Evolutionary conservation across 2,113 vertebrate genomes (phyloP).

Genomic region (Hoplias malabaricus): DNA sequence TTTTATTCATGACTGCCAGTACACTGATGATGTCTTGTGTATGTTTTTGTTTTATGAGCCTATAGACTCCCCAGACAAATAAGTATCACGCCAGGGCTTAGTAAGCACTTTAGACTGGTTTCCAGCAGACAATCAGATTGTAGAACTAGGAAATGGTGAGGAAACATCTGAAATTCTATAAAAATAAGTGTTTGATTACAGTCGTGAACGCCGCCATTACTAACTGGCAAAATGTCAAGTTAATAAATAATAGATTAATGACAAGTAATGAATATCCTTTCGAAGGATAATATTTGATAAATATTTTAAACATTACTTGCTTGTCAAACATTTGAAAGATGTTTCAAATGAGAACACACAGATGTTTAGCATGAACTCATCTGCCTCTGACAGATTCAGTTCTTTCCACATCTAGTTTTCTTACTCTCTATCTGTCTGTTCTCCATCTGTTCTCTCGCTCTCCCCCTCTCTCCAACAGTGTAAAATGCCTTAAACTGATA

Average conservation of each 20-base stretch:
- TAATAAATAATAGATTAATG: background rate
- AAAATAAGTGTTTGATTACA: no score
- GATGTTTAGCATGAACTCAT: constrained; percentile 27
- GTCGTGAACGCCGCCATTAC: no score
- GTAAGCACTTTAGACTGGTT: no score
- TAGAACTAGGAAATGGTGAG: no score
- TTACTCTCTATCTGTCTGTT: constrained; percentile 35
- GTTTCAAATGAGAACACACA: constrained; percentile 3
- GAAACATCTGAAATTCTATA: no score
- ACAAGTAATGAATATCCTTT: background rate
- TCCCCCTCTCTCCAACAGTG: background rate
- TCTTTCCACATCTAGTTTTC: background rate
- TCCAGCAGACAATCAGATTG: no score
- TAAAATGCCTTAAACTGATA: constrained; percentile 67
- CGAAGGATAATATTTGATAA: background rate
- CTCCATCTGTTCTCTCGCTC: constrained; percentile 13
- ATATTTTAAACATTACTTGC: background rate
- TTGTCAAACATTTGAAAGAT: background rate
- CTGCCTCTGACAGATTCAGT: constrained; percentile 16
- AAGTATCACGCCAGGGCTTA: no score
- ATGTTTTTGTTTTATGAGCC: no score
- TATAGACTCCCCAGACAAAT: no score
- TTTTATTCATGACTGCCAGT: no score
- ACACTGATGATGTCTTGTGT: no score
- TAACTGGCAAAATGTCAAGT: background rate